phyloP scores from a whole-genome alignment of 2,888 invertebrate genomes.

The Augiades crinisus region DNA sequence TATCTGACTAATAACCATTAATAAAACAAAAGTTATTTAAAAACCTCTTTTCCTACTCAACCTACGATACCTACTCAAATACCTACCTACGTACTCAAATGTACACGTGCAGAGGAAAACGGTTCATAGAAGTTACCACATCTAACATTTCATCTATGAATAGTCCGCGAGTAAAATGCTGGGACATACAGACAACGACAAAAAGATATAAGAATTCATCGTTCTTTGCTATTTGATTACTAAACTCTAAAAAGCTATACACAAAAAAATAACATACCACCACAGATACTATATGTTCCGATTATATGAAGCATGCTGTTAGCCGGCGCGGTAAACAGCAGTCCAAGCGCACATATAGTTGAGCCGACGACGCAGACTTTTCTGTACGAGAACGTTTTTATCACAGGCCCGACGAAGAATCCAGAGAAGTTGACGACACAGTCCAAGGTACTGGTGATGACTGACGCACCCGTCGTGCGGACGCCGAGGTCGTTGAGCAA shows the following conservation, averaged over 20 bases:
- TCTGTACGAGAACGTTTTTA: slow-evolving; percentile 87
- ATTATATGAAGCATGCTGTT: slow-evolving; percentile 87
- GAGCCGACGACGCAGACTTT: slow-evolving; percentile 87
- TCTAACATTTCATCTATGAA: too few relatives aligned
- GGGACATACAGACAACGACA: too few relatives aligned
- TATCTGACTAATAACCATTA: too few relatives aligned
- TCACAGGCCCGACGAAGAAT: slow-evolving; percentile 87
- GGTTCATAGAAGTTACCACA: too few relatives aligned
- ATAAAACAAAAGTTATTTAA: too few relatives aligned
- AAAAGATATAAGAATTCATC: too few relatives aligned
- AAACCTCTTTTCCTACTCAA: too few relatives aligned
- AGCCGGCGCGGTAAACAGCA: slow-evolving; percentile 85
- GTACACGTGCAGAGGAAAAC: too few relatives aligned
- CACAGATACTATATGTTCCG: slow-evolving; percentile 87
- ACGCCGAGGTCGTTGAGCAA: slow-evolving; percentile 85
- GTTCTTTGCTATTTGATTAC: too few relatives aligned
- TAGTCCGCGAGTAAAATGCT: too few relatives aligned
- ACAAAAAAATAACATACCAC: slow-evolving; percentile 81
- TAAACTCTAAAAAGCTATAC: slow-evolving; percentile 1
- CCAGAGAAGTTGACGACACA: slow-evolving; percentile 90
- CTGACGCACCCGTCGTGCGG: slow-evolving; percentile 87
- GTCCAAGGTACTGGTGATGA: slow-evolving; percentile 89
- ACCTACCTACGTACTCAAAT: too few relatives aligned
- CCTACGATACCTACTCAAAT: too few relatives aligned
- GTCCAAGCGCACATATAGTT: slow-evolving; percentile 83